Evolutionary conservation across 2,113 vertebrate genomes (phyloP).

Genomic region (Leptosomus discolor): DNA sequence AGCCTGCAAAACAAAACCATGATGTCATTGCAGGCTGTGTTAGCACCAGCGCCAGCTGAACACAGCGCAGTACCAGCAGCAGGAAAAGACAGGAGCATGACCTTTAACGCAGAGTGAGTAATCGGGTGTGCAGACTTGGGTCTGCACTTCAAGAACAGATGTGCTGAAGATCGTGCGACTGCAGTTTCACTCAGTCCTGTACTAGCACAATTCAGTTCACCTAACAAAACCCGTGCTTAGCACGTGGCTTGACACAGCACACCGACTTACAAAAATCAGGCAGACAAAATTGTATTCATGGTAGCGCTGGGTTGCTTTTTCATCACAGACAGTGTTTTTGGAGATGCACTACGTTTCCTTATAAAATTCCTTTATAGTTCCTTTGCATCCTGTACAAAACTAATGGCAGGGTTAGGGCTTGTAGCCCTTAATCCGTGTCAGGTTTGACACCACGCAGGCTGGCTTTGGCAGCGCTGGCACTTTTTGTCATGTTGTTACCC

Average conservation of each 20-base stretch:
- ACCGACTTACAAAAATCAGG: neutral
- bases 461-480: neutral
- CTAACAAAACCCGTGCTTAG: neutral
- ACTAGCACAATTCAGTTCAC: neutral
- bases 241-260: neutral
- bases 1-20: neutral
- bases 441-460: neutral
- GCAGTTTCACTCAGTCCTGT: neutral
- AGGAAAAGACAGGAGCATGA: neutral
- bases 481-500: neutral
- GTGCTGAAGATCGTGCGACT: neutral
- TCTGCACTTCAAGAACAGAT: neutral
- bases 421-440: neutral
- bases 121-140: accelerated
- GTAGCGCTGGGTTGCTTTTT: neutral
- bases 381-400: neutral
- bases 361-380: neutral
- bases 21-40: neutral
- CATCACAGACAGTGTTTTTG: neutral
- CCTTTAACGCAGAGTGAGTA: neutral
- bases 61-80: neutral
- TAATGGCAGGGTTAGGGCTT: neutral
- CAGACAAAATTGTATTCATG: neutral
- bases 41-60: neutral
- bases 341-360: neutral